Base-by-base conservation (phyloP, 1,140 invertebrate species). In the Bombus consobrinus region DNA sequence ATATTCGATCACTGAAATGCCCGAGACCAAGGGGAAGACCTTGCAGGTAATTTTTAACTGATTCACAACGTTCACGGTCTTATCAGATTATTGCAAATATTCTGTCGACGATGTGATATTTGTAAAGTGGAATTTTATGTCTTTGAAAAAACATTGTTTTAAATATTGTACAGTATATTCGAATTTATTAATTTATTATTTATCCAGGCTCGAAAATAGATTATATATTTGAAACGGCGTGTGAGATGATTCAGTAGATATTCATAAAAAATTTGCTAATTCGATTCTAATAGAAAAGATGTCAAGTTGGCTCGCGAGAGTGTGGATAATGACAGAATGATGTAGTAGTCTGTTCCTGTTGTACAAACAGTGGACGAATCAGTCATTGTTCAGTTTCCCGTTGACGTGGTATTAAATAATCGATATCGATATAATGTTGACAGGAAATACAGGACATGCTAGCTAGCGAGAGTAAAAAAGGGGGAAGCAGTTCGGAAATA, bases 11-110 rank as follows among this genome's bases (percentile, higher is more conserved):
- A 94, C 96, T 8, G 95, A 96, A 68, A 95, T 98, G 37, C 97
- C 98, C 0, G 98, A 98, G 94, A 98, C 98, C 0, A 98, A 98
- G 94, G 97, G 97, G 22, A 98, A 97, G 92, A 97, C 97, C 1
- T 96, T 98, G 0, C 92, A 92, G 71, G 91, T 89, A 93, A 86
- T 83, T 92, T 47, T 85, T 88, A 53, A 1, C 5, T 22, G 47
- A 53, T 0, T 18, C 13, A 41, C 43, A 47, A 10, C 4, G 32
- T 25, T 74, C 72, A 53, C 6, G 18, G 8, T 53, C 47, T 53
- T 53, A 22, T 53, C 18, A 8, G 28, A 22, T 37, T 22, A 34
- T 34, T 18, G 64, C n/a, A n/a, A 62, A 13, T n/a, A 62, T n/a
- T n/a, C 28, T 22, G 4, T 53, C 47, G 47, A 22, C 18, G 18